Conservation (phyloP, 2,797 vertebrate species). For the Onychomys leucogaster region DNA sequence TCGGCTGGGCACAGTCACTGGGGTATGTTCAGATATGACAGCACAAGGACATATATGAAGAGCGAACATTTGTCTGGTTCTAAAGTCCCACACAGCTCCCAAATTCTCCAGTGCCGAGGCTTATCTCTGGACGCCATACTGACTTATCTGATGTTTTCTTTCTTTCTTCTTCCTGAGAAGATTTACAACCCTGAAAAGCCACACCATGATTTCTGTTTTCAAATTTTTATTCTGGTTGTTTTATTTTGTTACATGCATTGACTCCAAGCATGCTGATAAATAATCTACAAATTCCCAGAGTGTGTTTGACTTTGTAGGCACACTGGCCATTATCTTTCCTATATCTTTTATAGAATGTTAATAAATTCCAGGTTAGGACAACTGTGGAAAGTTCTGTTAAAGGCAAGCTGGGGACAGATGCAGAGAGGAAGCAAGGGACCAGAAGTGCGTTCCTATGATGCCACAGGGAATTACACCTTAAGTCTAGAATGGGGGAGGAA, state of each 20-base stretch:
- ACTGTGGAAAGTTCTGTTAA: not conserved
- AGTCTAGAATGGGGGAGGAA: not conserved
- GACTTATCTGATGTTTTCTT: not conserved
- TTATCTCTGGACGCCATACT: constrained; percentile 16
- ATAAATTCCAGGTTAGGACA: constrained; percentile 59
- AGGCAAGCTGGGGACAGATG: constrained; percentile 62
- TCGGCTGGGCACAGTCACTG: not conserved
- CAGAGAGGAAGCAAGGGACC: constrained; percentile 66
- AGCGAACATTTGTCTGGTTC: constrained; percentile 66
- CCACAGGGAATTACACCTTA: not conserved
- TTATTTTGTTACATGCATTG: constrained; percentile 65
- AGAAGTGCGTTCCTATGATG: not conserved
- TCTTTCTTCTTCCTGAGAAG: constrained; percentile 48
- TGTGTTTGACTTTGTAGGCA: constrained; percentile 82
- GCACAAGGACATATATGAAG: constrained; percentile 61
- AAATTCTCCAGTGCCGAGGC: constrained; percentile 39
- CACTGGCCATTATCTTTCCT: constrained; percentile 80
- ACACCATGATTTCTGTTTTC: constrained; percentile 70
- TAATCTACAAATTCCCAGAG: constrained; percentile 80
- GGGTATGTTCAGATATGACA: constrained; percentile 70
- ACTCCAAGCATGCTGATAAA: constrained; percentile 79
- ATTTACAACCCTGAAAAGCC: constrained; percentile 76
- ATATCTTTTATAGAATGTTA: constrained; percentile 80
- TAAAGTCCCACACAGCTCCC: constrained; percentile 60
- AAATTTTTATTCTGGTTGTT: constrained; percentile 70